Conservation (phyloP, 2,888 invertebrate species). For the Eilema sororculum region DNA sequence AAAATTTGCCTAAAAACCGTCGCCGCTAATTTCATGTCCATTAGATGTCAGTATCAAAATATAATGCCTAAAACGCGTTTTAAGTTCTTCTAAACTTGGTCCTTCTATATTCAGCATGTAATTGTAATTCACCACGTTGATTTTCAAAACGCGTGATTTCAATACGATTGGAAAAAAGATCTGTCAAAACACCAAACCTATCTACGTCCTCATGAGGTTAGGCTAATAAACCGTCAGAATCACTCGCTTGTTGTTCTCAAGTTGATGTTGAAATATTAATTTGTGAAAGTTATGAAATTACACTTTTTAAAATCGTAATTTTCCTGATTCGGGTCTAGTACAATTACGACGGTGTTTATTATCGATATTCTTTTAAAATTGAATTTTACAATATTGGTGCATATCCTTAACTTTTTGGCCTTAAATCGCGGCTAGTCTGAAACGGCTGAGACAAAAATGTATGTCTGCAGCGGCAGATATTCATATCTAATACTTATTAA, state of each 20-base stretch:
- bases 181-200: too few relatives aligned
- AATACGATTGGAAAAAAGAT: too few relatives aligned
- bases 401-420: neutral
- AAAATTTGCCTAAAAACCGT: neutral
- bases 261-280: too few relatives aligned
- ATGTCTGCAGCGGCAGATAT: neutral
- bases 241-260: too few relatives aligned
- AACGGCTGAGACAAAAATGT: neutral
- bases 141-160: too few relatives aligned
- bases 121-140: neutral
- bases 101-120: slow-evolving; percentile 18
- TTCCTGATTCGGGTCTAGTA: neutral
- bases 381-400: neutral
- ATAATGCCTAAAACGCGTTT: neutral
- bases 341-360: neutral
- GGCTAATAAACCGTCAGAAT: too few relatives aligned
- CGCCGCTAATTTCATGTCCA: neutral
- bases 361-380: neutral
- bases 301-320: too few relatives aligned
- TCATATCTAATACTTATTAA: neutral
- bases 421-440: neutral
- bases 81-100: slow-evolving; percentile 29
- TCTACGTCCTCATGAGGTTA: too few relatives aligned
- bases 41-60: neutral
- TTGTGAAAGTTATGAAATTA: too few relatives aligned